Percentiles rank a stretch among this genome's conserved stretches.
Conservation (phyloP, 2,797 vertebrate genomes). For the Microhierax caerulescens region DNA sequence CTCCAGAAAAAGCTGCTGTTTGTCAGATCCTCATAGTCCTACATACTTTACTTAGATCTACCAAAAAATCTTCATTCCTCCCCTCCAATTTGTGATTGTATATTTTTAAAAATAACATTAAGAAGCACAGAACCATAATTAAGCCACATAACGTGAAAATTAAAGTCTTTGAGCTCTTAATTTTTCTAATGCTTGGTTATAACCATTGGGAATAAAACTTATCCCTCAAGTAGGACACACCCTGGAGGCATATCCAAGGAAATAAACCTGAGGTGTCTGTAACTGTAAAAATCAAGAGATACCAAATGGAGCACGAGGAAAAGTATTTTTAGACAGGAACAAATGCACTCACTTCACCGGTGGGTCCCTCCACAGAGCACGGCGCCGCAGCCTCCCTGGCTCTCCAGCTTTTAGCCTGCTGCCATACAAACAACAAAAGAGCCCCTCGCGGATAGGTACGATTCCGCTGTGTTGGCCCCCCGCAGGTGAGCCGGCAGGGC, state of each 20-base stretch:
- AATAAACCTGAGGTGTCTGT: neutral
- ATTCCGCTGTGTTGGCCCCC: fast-evolving
- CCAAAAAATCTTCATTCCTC: neutral
- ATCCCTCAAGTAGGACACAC: neutral
- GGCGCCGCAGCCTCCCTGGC: neutral
- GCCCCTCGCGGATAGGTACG: fast-evolving
- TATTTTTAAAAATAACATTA: neutral
- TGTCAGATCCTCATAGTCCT: neutral
- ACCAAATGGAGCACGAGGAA: fast-evolving
- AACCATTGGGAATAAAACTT: neutral
- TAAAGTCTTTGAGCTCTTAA: neutral
- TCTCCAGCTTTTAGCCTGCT: fast-evolving
- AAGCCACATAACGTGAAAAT: neutral
- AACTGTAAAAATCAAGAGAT: neutral
- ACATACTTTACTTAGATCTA: neutral
- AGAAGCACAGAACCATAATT: neutral
- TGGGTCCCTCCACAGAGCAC: fast-evolving
- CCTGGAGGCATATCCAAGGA: neutral
- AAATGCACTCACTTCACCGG: neutral
- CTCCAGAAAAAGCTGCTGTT: neutral
- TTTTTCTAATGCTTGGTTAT: neutral
- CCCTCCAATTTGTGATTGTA: neutral
- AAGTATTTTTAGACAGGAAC: neutral
- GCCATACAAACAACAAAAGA: fast-evolving
- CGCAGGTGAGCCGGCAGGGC: fast-evolving